These are phyloP conservation scores for Carcinoscorpius rotundicauda DNA, from an alignment of 1,140 invertebrate species.

Conservation along the genomic window DNA sequence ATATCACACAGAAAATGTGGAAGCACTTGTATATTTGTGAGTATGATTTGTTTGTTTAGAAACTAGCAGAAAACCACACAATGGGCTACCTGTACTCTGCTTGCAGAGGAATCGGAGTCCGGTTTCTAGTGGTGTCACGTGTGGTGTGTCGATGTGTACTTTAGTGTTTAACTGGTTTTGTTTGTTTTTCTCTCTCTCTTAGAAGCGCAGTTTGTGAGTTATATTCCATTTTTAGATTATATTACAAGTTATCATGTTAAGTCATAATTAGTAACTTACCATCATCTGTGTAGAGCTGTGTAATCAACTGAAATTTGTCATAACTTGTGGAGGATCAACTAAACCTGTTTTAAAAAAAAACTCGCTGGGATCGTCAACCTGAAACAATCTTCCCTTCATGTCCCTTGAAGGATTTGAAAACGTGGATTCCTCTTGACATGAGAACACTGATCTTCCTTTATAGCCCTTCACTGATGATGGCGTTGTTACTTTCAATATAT, in stretches of 20 bases:
- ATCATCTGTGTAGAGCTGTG: conserved; percentile 21
- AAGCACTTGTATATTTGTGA: too few species aligned
- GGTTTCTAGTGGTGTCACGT: too few species aligned
- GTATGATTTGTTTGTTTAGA: too few species aligned
- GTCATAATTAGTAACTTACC: not conserved
- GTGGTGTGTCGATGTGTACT: too few species aligned
- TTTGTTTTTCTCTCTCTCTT: not conserved
- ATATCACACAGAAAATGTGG: too few species aligned
- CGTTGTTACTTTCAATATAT: not conserved
- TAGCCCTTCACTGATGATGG: conserved; percentile 7
- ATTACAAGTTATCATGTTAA: too few species aligned
- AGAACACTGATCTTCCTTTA: conserved; percentile 12
- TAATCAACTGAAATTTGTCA: conserved; percentile 55
- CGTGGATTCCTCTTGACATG: conserved; percentile 20
- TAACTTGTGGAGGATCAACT: conserved; percentile 56
- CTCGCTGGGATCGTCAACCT: conserved; percentile 8
- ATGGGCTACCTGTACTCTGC: too few species aligned
- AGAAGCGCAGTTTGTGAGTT: not conserved
- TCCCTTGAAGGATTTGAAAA: conserved; percentile 20
- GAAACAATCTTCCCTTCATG: conserved; percentile 24
- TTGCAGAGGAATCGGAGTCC: too few species aligned
- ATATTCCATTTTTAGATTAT: not conserved
- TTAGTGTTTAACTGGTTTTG: not conserved
- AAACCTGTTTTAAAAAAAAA: conserved; percentile 36
- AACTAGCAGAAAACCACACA: too few species aligned